These are phyloP conservation scores for Ptychodera flava DNA, from an alignment of 35 echinoderm and acorn worm species.

Conservation along the genomic window DNA sequence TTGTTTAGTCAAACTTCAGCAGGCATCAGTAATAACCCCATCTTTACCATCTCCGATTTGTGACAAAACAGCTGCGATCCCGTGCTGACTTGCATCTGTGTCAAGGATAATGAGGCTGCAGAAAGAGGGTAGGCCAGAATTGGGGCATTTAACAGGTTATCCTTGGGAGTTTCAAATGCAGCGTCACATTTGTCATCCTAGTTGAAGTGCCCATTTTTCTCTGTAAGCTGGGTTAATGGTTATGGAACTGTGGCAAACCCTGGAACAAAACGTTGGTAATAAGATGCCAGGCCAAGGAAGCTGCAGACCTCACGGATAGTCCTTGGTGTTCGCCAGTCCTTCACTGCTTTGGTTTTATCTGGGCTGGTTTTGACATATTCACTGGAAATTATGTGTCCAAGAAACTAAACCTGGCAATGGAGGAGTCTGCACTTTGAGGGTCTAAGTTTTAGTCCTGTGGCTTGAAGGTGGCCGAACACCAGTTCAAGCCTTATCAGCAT, in stretches of 20 bases:
- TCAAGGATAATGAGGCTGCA: constrained; percentile 3
- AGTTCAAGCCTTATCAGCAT: no score
- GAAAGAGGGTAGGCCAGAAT: constrained; percentile 32
- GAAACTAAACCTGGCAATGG: constrained; percentile 22
- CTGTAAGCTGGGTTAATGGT: no score
- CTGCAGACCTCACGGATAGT: constrained; percentile 39
- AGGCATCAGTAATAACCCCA: constrained; percentile 34
- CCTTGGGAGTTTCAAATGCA: no score
- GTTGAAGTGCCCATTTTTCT: constrained; percentile 3
- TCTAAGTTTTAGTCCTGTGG: constrained; percentile 25
- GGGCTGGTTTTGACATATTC: constrained; percentile 30
- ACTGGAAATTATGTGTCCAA: constrained; percentile 45
- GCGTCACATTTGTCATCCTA: constrained; percentile 43
- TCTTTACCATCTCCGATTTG: constrained; percentile 45
- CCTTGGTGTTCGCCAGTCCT: constrained; percentile 16
- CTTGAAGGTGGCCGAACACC: constrained; percentile 13
- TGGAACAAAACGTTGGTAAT: constrained; percentile 22
- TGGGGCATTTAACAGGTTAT: constrained; percentile 6
- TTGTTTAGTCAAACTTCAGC: constrained; percentile 11
- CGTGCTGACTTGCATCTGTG: no score
- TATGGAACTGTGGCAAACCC: constrained; percentile 15
- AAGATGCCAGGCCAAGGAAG: constrained; percentile 37
- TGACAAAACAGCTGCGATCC: constrained; percentile 49
- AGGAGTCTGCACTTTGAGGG: constrained; percentile 40
- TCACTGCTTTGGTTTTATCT: constrained; percentile 27